Evolutionary conservation across 2,113 vertebrate species (phyloP).

Genomic region (Acrocephalus arundinaceus): DNA sequence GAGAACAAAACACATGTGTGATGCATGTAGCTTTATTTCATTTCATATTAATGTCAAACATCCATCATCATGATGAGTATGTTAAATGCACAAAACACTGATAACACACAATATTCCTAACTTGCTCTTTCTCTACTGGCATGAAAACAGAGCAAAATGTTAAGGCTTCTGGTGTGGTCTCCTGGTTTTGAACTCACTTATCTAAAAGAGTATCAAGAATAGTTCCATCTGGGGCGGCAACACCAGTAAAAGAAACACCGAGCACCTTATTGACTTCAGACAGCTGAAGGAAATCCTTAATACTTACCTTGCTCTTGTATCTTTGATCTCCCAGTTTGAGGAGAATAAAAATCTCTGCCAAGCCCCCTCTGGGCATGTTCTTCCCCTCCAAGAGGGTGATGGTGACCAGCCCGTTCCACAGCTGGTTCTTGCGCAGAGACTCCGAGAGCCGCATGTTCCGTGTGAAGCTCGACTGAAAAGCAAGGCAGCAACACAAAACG

Average conservation of each 20-base stretch:
- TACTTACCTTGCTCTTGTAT: conserved; percentile 93
- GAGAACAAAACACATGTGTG: neutral
- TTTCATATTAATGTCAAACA: neutral
- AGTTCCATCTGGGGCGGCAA: neutral
- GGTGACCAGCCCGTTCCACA: conserved; percentile 86
- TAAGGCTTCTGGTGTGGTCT: neutral
- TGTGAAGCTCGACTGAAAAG: conserved; percentile 70
- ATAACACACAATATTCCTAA: neutral
- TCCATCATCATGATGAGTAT: neutral
- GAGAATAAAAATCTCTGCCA: conserved; percentile 87
- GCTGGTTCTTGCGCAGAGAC: conserved; percentile 81
- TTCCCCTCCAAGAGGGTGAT: conserved; percentile 90
- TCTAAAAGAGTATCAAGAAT: neutral
- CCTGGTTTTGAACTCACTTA: neutral
- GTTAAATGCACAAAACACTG: neutral
- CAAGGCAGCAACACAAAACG: neutral
- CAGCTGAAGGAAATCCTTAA: neutral
- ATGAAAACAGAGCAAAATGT: neutral
- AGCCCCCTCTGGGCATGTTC: conserved; percentile 79
- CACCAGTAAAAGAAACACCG: neutral
- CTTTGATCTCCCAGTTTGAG: conserved; percentile 91
- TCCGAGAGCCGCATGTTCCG: conserved; percentile 75
- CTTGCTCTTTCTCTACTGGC: neutral
- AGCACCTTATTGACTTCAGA: neutral
- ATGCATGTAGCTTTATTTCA: neutral